A percentile compares a stretch with the other conserved stretches of the same genome.
Conservation (phyloP, 2,888 invertebrate genomes). For the Drosophila stalkeri region DNA sequence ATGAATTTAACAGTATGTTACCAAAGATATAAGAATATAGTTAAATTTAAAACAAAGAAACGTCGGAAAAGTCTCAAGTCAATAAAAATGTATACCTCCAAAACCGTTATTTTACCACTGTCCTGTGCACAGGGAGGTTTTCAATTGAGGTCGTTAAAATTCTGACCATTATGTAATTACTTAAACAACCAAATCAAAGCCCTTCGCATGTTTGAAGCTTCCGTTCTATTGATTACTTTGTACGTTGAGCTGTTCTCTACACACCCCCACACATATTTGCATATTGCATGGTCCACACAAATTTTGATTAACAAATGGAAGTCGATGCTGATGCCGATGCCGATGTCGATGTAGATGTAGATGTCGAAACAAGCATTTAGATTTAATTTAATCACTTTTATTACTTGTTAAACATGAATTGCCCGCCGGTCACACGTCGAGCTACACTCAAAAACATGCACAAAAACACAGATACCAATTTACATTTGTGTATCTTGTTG, state of each 20-base stretch:
- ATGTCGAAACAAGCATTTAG: slow-evolving; percentile 57
- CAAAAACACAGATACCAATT: slow-evolving; percentile 2
- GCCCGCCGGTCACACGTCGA: slow-evolving; percentile 49
- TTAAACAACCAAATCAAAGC: slow-evolving; percentile 52
- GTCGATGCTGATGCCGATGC: too few species aligned
- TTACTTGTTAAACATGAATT: slow-evolving; percentile 73
- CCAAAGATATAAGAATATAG: too few species aligned
- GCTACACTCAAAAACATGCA: slow-evolving; percentile 29
- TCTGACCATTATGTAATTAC: slow-evolving; percentile 69
- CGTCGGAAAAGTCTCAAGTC: too few species aligned
- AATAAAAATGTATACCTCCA: neutral
- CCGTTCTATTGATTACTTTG: slow-evolving; percentile 73
- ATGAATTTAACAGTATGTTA: neutral
- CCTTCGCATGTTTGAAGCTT: slow-evolving; percentile 46
- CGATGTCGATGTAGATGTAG: neutral
- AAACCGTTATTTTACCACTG: slow-evolving; percentile 15
- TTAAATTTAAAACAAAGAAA: too few species aligned
- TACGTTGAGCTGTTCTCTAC: slow-evolving; percentile 23
- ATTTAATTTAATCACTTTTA: slow-evolving; percentile 75
- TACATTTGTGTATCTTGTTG: slow-evolving; percentile 52
- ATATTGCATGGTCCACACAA: slow-evolving; percentile 57
- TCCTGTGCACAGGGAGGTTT: slow-evolving; percentile 27
- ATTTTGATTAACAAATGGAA: slow-evolving; percentile 71
- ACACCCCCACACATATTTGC: slow-evolving; percentile 43
- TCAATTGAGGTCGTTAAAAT: slow-evolving; percentile 11